These are phyloP conservation scores for Poecilia picta DNA, from an alignment of 2,797 vertebrate genomes.

Conservation along the genomic window DNA sequence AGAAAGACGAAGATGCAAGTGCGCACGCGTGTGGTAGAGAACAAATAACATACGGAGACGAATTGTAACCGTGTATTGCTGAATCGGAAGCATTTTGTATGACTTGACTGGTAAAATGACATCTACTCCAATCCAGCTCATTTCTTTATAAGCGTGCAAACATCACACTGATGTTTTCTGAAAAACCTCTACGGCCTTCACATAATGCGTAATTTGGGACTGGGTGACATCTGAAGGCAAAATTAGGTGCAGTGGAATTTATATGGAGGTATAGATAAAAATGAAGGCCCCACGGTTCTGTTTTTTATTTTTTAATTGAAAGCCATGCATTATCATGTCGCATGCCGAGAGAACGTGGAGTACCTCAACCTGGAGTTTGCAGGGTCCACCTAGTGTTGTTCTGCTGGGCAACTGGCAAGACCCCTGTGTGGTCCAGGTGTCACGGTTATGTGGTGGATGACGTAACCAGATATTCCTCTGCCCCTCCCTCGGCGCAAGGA, in stretches of 20 bases:
- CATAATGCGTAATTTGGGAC: background rate
- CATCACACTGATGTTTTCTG: background rate
- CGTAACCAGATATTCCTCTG: conserved; percentile 80
- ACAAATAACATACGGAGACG: too few relatives aligned
- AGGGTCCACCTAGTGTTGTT: conserved; percentile 33
- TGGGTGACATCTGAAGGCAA: background rate
- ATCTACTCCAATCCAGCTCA: too few relatives aligned
- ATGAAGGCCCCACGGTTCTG: background rate
- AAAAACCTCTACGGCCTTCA: background rate
- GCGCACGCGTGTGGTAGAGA: too few relatives aligned
- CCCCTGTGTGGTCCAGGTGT: conserved; percentile 78
- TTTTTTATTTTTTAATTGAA: background rate
- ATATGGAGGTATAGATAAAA: background rate
- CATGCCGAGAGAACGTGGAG: background rate
- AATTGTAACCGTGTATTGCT: too few relatives aligned
- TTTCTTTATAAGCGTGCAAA: too few relatives aligned
- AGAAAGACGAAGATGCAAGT: too few relatives aligned
- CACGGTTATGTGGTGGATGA: conserved; percentile 67
- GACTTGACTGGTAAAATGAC: too few relatives aligned
- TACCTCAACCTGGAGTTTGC: conserved; percentile 28
- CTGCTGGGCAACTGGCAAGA: conserved; percentile 48
- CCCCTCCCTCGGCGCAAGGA: conserved; percentile 64
- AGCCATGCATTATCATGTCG: background rate
- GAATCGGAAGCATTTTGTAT: too few relatives aligned
- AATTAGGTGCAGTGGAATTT: background rate